Evolutionary conservation across 1,140 invertebrate genomes (phyloP).

Genomic region (Ceratoteleas bidentatus): DNA sequence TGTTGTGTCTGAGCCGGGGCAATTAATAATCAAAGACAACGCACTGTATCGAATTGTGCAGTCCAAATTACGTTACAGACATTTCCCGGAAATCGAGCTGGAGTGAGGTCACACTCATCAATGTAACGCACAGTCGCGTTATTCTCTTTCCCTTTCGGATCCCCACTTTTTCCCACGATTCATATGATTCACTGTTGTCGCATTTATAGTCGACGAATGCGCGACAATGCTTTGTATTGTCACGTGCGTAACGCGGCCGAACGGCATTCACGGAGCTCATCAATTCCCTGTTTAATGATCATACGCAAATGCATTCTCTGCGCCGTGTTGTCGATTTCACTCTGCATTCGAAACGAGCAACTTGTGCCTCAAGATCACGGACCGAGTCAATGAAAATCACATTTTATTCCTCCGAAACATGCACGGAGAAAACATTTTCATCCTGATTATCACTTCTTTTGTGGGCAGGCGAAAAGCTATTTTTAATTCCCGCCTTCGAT

Average conservation of each 20-base stretch:
- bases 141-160: constrained; percentile 47
- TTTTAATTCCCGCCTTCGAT: too few species aligned
- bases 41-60: constrained; percentile 20
- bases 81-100: constrained; percentile 60
- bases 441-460: too few species aligned
- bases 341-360: too few species aligned
- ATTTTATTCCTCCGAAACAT: too few species aligned
- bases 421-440: too few species aligned
- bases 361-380: too few species aligned
- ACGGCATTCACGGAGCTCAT: constrained; percentile 36
- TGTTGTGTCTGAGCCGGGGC: neutral
- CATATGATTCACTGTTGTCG: constrained; percentile 58
- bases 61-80: constrained; percentile 33
- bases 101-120: constrained; percentile 57
- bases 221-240: constrained; percentile 46
- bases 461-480: too few species aligned
- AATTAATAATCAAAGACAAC: constrained; percentile 9
- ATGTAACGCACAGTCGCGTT: constrained; percentile 22
- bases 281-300: constrained; percentile 46
- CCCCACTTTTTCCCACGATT: constrained; percentile 54
- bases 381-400: too few species aligned
- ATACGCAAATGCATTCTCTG: too few species aligned
- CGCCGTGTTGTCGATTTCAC: neutral
- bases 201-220: constrained; percentile 45
- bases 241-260: constrained; percentile 34